Percentiles rank a stretch among this genome's conserved stretches.
Evolutionary conservation across 2,888 invertebrate genomes (phyloP).

Genomic region (Cantharis flavilabris): DNA sequence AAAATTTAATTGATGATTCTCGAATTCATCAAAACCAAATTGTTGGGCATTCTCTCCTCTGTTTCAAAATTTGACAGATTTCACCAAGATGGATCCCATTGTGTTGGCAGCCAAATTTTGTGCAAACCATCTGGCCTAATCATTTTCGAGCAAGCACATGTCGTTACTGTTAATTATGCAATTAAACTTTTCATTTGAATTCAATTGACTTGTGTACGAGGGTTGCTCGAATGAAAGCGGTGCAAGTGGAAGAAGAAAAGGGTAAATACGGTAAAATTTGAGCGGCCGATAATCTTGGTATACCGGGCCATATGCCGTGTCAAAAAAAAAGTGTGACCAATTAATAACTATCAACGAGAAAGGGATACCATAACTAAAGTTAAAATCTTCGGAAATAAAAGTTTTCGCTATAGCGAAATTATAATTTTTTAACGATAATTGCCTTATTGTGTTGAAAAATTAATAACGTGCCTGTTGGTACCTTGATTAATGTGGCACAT

Average conservation of each 20-base stretch:
- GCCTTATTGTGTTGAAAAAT: slow-evolving; percentile 3
- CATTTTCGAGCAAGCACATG: slow-evolving; percentile 19
- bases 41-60: not conserved
- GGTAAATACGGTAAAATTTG: not conserved
- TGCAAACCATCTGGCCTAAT: slow-evolving; percentile 23
- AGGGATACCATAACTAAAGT: slow-evolving; percentile 20
- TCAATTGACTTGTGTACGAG: not conserved
- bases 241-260: not conserved
- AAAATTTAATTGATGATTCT: slow-evolving; percentile 14
- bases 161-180: slow-evolving; percentile 8
- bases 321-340: slow-evolving; percentile 25
- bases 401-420: not conserved
- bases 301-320: not conserved
- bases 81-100: slow-evolving; percentile 21
- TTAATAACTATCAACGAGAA: slow-evolving; percentile 36
- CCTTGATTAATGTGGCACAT: slow-evolving; percentile 6
- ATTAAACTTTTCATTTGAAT: not conserved
- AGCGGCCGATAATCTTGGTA: not conserved
- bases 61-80: slow-evolving; percentile 23
- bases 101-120: slow-evolving; percentile 21
- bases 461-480: slow-evolving; percentile 4
- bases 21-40: slow-evolving; percentile 21
- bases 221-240: not conserved
- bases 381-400: not conserved
- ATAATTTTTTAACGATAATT: not conserved